Evolutionary conservation across 2,888 invertebrate genomes (phyloP), one percentile per base, ranked within the genome.

Genomic region (Brachyopa scutellaris): DNA sequence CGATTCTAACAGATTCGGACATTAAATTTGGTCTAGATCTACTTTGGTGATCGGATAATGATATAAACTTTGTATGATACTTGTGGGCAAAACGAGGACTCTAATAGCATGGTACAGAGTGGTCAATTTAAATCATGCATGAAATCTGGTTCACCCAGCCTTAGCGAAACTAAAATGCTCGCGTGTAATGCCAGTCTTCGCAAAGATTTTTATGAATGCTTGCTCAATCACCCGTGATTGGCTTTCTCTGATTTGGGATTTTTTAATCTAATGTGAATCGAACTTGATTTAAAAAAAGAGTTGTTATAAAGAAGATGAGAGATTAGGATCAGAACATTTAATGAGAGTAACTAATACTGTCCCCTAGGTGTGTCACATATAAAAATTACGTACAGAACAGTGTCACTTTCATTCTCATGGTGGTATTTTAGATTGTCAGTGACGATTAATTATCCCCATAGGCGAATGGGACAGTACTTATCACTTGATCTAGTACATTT

Each of bases 1-100:
- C 33, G 19, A 17, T 19, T 1, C 51, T 59, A 17, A 8, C n/a
- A 15, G 38, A 38, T 57, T 38, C 23, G 36, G 15, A 6, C 26
- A 59, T 40, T 40, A 29, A 42, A 59, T 4, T 8, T 61, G 61
- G 15, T 47, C 45, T 45, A 61, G 61, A 45, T 67, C 42, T 42
- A 23, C 21, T 29, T 59, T 29, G 55, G 33, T 67, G 53, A 55
- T 31, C 45, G 33, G 33, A 42, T 29, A n/a, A 17, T 17, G 19
- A 17, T 15, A 26, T 26, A 26, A 21, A 29, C 15, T n/a, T n/a
- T n/a, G n/a, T n/a, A n/a, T n/a, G n/a, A n/a, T n/a, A n/a, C n/a
- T n/a, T n/a, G n/a, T 57, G 11, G 8, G 6, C 57, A 3, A 11
- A 40, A 45, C 11, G 45, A 23, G 23, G 23, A n/a, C 15, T 42